phyloP scores from a whole-genome alignment of 2,113 vertebrate genomes.

The Halcyon senegalensis region DNA sequence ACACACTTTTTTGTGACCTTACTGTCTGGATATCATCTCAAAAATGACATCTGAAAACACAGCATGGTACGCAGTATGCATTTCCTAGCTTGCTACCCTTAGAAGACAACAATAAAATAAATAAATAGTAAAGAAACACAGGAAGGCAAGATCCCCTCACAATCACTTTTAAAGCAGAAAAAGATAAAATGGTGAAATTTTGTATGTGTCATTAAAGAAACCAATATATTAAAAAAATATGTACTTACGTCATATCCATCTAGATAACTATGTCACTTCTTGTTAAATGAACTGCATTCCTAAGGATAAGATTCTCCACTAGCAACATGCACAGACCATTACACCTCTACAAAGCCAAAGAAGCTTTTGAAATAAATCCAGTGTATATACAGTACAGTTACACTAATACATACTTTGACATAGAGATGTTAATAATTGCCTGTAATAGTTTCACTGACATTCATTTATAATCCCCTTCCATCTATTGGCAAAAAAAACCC shows the following conservation, averaged over 20 bases:
- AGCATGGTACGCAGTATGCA: not conserved
- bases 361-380: not conserved
- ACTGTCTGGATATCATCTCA: constrained; percentile 28
- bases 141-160: not conserved
- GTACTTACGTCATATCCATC: not conserved
- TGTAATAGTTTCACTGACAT: not conserved
- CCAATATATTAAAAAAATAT: not conserved
- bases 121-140: not conserved
- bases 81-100: not conserved
- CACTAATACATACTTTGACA: not conserved
- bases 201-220: not conserved
- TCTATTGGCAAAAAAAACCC: not conserved
- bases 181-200: not conserved
- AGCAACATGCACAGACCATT: not conserved
- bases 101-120: not conserved
- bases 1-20: constrained; percentile 23
- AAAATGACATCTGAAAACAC: constrained; percentile 27
- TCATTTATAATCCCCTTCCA: not conserved
- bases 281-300: constrained; percentile 13
- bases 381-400: not conserved
- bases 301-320: not conserved
- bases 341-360: not conserved
- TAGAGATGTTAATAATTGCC: not conserved
- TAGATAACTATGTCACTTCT: not conserved
- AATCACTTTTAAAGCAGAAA: not conserved